Evolutionary conservation across 2,113 vertebrate genomes (phyloP).

Genomic region (Ariopsis seemanni): DNA sequence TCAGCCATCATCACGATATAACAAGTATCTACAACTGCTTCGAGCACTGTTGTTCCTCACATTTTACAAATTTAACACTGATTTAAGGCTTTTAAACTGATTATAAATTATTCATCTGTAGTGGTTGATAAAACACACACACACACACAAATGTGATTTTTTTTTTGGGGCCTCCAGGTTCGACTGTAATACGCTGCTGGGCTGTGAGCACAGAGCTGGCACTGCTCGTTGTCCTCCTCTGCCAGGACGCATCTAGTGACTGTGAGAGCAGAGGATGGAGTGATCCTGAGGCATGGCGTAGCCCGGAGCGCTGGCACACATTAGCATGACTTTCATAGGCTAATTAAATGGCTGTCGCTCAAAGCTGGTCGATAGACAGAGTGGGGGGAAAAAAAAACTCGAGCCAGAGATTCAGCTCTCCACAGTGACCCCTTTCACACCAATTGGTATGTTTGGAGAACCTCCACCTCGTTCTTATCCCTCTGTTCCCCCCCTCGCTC

Average conservation of each 20-base stretch:
- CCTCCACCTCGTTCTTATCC: constrained; percentile 10
- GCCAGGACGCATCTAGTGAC: constrained; percentile 8
- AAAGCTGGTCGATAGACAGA: constrained; percentile 36
- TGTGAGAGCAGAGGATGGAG: constrained; percentile 25
- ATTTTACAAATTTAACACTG: not conserved
- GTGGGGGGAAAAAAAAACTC: constrained; percentile 12
- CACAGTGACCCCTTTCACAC: constrained; percentile 20
- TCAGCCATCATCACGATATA: no score
- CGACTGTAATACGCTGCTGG: not conserved
- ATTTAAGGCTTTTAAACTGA: not conserved
- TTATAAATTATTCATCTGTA: not conserved
- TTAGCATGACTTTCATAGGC: constrained; percentile 42
- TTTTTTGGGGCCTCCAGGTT: not conserved
- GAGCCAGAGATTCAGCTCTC: constrained; percentile 24
- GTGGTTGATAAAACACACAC: not conserved
- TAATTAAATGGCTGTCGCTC: constrained; percentile 52
- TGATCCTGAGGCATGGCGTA: constrained; percentile 17
- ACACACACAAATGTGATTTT: not conserved
- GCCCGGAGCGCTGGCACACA: constrained; percentile 44
- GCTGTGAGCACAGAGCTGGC: not conserved
- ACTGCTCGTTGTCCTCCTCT: constrained; percentile 43
- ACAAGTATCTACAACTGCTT: not conserved
- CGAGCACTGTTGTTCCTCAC: not conserved
- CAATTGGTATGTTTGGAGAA: constrained; percentile 30
- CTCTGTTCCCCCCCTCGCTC: constrained; percentile 19